Base-by-base conservation (phyloP, 2,113 vertebrate genomes). In the Anarrhichthys ocellatus region DNA sequence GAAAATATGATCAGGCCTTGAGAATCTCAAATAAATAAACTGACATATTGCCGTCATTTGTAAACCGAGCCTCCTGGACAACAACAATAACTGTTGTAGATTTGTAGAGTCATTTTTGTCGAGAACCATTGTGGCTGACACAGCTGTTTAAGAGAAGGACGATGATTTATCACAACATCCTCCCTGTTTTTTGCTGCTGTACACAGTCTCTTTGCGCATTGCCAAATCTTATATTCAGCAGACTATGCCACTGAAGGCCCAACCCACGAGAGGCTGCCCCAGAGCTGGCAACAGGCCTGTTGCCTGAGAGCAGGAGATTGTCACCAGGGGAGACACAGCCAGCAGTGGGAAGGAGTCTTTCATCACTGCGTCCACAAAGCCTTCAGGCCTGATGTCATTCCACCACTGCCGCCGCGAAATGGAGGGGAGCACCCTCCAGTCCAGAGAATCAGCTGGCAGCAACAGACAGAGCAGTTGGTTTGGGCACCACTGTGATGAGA, bases 361-460 rank as follows among this genome's bases (percentile, higher is more conserved):
- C 70, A 78, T 78, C 62, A 48, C 34, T 70, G 58, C 69, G 7
- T 78, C 58, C 38, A 27, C 40, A 59, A 64, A 40, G 13, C 58
- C 72, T 70, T 66, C 32, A 46, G 73, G 70, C 46, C 27, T 62
- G 17, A 78, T 61, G 50, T 76, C 46, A 73, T 73, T 67, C 27
- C 65, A 18, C 27, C 34, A 71, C 63, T 64, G 50, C 59, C 36
- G 34, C 13, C 6, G 18, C 58, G 76, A 75, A 66, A 32, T 20
- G 27, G 65, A 78, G 62, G 14, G 5, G 27, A 40, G 46, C 71
- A 27, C 4, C 22, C 72, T 34, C 59, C 65, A 36, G 46, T 29
- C 56, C n/a, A 58, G 54, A 76, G 61, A 86, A 72, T 76, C 27
- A 75, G 52, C 59, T 72, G 40, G 50, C 73, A 78, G 48, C 22